Percentiles rank a stretch among this genome's conserved stretches.
These are phyloP conservation scores for Leptodactylus fallax DNA, from an alignment of 2,797 vertebrate species.

Conservation along the genomic window DNA sequence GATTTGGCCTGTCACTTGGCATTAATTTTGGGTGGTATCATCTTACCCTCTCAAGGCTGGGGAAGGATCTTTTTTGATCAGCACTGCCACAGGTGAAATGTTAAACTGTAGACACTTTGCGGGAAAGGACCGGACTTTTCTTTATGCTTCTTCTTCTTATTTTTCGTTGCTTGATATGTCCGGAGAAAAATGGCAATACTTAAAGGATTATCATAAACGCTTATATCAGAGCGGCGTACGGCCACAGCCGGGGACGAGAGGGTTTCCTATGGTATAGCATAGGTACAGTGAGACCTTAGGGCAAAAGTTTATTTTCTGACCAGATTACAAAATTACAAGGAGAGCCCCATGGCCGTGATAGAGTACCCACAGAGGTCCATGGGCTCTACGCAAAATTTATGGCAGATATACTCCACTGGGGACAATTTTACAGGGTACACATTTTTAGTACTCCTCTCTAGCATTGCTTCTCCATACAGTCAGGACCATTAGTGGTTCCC, in stretches of 20 bases:
- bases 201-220: constrained; percentile 31
- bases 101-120: constrained; percentile 71
- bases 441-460: too few species aligned
- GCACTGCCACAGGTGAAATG: constrained; percentile 76
- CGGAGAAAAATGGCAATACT: constrained; percentile 39
- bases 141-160: constrained; percentile 41
- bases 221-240: background rate
- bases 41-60: constrained; percentile 72
- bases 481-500: too few species aligned
- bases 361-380: too few species aligned
- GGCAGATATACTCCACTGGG: too few species aligned
- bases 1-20: constrained; percentile 76
- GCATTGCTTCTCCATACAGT: too few species aligned
- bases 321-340: too few species aligned
- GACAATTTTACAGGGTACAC: too few species aligned
- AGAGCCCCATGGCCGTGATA: too few species aligned
- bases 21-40: constrained; percentile 76
- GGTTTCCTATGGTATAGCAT: background rate
- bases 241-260: background rate
- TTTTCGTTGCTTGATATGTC: constrained; percentile 37
- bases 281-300: background rate
- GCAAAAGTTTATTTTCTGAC: background rate
- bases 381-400: too few species aligned
- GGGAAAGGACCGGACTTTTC: constrained; percentile 71
- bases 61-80: constrained; percentile 73